A percentile compares a stretch with the other conserved stretches of the same genome.
phyloP scores from a whole-genome alignment of 2,113 vertebrate species.

The Centropristis striata region DNA sequence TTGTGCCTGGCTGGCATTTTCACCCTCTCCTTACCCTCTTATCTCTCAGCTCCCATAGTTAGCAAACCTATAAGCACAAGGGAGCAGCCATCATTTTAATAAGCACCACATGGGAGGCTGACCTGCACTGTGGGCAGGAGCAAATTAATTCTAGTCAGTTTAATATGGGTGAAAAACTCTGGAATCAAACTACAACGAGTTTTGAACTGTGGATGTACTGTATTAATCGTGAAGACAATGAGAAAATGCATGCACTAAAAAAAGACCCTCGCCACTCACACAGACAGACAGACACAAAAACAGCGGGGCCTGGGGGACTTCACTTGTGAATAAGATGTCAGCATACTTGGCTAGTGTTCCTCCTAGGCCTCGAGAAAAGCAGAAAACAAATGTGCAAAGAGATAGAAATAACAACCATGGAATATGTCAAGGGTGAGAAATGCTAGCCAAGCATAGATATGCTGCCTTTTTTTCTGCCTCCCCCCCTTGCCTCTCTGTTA shows the following conservation, averaged over 20 bases:
- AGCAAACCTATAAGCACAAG: constrained; percentile 57
- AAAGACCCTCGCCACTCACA: neutral
- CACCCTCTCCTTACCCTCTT: constrained; percentile 62
- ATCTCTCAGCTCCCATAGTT: constrained; percentile 59
- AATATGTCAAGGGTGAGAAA: constrained; percentile 75
- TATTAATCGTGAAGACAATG: constrained; percentile 15
- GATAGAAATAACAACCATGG: constrained; percentile 66
- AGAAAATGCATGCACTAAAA: constrained; percentile 40
- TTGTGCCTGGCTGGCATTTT: constrained; percentile 46
- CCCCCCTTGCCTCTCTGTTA: constrained; percentile 26
- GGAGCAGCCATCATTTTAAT: constrained; percentile 67
- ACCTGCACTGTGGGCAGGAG: constrained; percentile 32
- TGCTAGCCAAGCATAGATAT: constrained; percentile 65
- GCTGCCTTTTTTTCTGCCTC: constrained; percentile 10
- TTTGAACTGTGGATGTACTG: constrained; percentile 14
- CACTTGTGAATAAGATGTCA: constrained; percentile 71
- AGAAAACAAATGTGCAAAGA: constrained; percentile 68
- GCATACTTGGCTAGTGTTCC: constrained; percentile 63
- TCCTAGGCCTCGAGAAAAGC: constrained; percentile 47
- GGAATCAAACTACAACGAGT: constrained; percentile 25
- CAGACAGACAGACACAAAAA: constrained; percentile 34
- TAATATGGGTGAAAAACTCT: constrained; percentile 42
- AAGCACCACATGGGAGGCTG: constrained; percentile 58
- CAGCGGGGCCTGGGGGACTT: constrained; percentile 48
- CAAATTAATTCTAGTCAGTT: constrained; percentile 57